phyloP scores from a whole-genome alignment of 1,140 invertebrate species.

The Asbolus verrucosus region DNA sequence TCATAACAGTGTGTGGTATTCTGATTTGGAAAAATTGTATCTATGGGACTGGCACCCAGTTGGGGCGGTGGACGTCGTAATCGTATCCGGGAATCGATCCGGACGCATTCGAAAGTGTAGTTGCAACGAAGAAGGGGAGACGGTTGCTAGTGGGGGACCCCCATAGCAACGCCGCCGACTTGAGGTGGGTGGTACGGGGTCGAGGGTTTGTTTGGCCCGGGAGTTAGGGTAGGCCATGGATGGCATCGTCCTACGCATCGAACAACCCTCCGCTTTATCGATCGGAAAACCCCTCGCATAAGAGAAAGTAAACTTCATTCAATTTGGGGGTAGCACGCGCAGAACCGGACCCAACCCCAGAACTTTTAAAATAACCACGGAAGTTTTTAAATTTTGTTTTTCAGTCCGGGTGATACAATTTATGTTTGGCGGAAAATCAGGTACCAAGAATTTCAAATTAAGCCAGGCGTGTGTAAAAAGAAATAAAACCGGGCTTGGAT shows the following conservation, averaged over 20 bases:
- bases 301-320: slow-evolving; percentile 39
- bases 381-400: slow-evolving; percentile 18
- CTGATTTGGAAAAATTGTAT: too few species aligned
- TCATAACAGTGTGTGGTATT: too few species aligned
- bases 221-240: slow-evolving; percentile 54
- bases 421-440: too few species aligned
- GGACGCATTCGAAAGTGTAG: slow-evolving; percentile 33
- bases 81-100: slow-evolving; percentile 36
- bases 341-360: slow-evolving; percentile 26
- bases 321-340: slow-evolving; percentile 35
- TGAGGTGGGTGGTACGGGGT: slow-evolving; percentile 36
- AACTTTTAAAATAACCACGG: too few species aligned
- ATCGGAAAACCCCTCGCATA: slow-evolving; percentile 37
- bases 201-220: slow-evolving; percentile 54
- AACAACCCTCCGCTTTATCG: slow-evolving; percentile 52
- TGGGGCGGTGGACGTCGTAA: slow-evolving; percentile 24
- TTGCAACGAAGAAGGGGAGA: slow-evolving; percentile 35
- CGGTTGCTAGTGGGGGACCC: slow-evolving; percentile 36
- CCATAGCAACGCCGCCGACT: slow-evolving; percentile 41
- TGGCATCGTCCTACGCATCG: slow-evolving; percentile 48
- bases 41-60: too few species aligned
- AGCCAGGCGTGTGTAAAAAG: too few species aligned
- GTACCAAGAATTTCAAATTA: too few species aligned
- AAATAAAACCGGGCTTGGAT: too few species aligned
- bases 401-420: too few species aligned